Conservation (phyloP, 2,888 invertebrate species). For the Dasysyrphus albostriatus region DNA sequence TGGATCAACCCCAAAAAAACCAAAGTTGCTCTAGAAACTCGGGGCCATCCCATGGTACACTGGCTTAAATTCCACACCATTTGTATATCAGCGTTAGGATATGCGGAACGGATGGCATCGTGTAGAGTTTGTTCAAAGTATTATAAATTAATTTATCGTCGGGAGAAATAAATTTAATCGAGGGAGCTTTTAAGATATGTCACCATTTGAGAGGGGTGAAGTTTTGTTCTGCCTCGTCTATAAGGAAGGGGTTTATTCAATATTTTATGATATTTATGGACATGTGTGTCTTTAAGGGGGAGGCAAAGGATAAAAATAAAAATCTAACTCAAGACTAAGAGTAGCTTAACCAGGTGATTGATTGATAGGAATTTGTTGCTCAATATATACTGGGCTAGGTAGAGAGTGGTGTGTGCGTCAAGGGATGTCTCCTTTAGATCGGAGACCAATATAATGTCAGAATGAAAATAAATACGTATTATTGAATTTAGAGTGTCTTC, state of each 20-base stretch:
- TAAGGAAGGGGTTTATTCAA: background rate
- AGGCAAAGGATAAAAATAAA: background rate
- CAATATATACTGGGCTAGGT: background rate
- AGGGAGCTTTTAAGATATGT: slow-evolving; percentile 68
- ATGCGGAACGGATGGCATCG: background rate
- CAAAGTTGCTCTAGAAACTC: background rate
- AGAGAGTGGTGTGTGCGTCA: too few species aligned
- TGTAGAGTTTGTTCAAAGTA: slow-evolving; percentile 63
- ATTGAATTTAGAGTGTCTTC: too few species aligned
- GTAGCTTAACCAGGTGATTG: slow-evolving; percentile 61
- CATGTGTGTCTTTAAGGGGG: slow-evolving; percentile 37
- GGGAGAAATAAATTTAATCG: slow-evolving; percentile 71
- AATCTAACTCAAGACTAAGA: slow-evolving; percentile 38
- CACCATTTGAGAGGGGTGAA: slow-evolving; percentile 28
- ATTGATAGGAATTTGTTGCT: slow-evolving; percentile 55
- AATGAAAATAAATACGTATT: too few species aligned
- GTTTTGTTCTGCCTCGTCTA: background rate
- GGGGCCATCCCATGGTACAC: background rate
- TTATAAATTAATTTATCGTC: slow-evolving; percentile 75
- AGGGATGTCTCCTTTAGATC: too few species aligned
- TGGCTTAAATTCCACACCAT: slow-evolving; percentile 43
- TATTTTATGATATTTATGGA: slow-evolving; percentile 16
- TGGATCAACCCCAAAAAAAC: slow-evolving; percentile 44
- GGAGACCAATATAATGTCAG: too few species aligned
- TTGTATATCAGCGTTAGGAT: slow-evolving; percentile 10